These are phyloP conservation scores for Eremophila alpestris DNA, from an alignment of 2,797 vertebrate genomes.

Conservation along the genomic window DNA sequence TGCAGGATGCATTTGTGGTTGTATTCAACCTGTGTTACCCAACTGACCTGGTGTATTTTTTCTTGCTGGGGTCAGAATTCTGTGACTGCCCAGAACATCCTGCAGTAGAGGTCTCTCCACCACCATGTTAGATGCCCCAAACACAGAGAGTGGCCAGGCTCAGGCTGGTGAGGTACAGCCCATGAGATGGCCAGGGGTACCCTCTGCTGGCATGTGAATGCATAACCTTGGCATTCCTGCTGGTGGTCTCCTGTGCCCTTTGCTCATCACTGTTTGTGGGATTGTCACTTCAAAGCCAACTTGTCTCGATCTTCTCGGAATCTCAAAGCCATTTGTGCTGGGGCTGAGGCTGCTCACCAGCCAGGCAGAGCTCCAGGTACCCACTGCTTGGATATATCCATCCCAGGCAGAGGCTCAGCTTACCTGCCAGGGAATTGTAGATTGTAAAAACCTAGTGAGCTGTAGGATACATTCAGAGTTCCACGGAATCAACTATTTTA, in stretches of 20 bases:
- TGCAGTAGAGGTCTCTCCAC: background rate
- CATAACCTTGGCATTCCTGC: background rate
- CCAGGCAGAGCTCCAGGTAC: background rate
- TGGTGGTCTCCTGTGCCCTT: background rate
- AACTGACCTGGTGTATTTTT: background rate
- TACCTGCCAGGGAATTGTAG: background rate
- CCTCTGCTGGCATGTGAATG: slow-evolving; percentile 54
- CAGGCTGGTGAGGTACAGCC: background rate
- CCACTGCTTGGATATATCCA: fast-evolving
- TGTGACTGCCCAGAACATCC: background rate
- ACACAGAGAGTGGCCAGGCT: background rate
- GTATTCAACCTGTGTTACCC: background rate
- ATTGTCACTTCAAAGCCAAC: background rate
- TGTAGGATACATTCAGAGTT: background rate
- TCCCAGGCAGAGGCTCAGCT: background rate
- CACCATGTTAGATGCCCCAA: background rate
- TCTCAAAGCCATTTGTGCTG: background rate
- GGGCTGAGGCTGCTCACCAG: background rate
- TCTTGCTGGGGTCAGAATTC: background rate
- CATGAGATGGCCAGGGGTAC: slow-evolving; percentile 22
- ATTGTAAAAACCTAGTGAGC: background rate
- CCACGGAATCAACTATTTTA: background rate
- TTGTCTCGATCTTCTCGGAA: background rate
- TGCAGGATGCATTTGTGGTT: background rate
- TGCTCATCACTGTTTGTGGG: fast-evolving